Percentiles rank a stretch among this genome's conserved stretches.
Evolutionary conservation across 2,797 vertebrate genomes (phyloP).

Genomic region (Propithecus deckenii): DNA sequence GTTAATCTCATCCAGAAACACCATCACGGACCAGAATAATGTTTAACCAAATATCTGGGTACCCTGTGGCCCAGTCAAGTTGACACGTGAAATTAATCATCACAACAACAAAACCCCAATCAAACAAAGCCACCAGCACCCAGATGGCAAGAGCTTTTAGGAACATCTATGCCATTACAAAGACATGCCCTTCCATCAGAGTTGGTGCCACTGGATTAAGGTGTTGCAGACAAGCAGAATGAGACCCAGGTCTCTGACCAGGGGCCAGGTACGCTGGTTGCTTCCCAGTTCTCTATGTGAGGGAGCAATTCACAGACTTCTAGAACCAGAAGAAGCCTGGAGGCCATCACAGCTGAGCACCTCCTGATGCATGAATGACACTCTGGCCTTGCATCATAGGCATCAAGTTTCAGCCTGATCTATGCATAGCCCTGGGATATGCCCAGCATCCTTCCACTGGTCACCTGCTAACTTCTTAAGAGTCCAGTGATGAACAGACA

Average conservation of each 20-base stretch:
- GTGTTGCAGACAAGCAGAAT: neutral
- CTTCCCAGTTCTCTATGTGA: neutral
- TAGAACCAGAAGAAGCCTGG: neutral
- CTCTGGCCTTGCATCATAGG: neutral
- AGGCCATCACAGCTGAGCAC: neutral
- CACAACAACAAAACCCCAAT: neutral
- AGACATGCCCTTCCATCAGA: neutral
- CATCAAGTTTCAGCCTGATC: neutral
- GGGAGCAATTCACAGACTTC: neutral
- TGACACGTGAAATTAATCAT: neutral
- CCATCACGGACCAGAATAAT: neutral
- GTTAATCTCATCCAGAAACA: neutral
- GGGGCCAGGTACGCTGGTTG: neutral
- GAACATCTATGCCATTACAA: too few species aligned
- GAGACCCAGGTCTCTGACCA: neutral
- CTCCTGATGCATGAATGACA: neutral
- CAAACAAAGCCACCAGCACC: neutral
- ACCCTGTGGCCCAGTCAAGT: neutral
- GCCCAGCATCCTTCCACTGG: neutral
- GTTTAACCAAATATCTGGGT: neutral
- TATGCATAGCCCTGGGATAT: fast-evolving
- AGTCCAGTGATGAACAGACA: neutral
- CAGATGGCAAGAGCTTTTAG: neutral
- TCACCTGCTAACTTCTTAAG: constrained; percentile 30
- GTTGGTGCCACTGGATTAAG: neutral